Percentiles rank a stretch among this genome's conserved stretches.
phyloP scores from a whole-genome alignment of 2,888 invertebrate genomes.

The Xanthia togata region DNA sequence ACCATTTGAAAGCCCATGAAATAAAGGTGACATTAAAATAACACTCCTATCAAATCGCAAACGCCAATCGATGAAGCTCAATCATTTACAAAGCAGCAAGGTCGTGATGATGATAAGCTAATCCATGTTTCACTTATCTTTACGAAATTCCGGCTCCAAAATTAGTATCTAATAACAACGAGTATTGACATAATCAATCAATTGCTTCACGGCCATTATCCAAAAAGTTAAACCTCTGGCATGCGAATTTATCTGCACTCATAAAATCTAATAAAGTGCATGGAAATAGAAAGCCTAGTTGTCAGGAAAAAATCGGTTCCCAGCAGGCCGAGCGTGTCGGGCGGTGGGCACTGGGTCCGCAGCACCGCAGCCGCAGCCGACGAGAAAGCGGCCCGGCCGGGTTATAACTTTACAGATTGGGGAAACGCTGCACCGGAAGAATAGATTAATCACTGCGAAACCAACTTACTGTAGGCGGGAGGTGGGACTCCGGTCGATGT shows the following conservation, averaged over 20 bases:
- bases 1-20: conserved; percentile 1
- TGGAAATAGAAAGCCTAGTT: conserved; percentile 22
- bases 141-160: conserved; percentile 56
- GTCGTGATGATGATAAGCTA: conserved; percentile 61
- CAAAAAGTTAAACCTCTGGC: not conserved
- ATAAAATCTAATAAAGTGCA: conserved; percentile 1
- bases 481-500: not conserved
- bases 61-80: conserved; percentile 29
- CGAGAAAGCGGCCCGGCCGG: conserved; percentile 64
- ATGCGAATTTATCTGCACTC: not conserved
- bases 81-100: conserved; percentile 56
- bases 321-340: conserved; percentile 67
- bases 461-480: not conserved
- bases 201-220: conserved; percentile 18
- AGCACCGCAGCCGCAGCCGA: conserved; percentile 14
- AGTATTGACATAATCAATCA: conserved; percentile 49
- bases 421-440: conserved; percentile 23
- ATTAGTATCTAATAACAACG: conserved; percentile 45
- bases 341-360: conserved; percentile 22
- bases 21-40: conserved; percentile 20
- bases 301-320: conserved; percentile 52
- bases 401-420: conserved; percentile 29
- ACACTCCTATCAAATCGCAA: conserved; percentile 8
- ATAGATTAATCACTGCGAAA: conserved; percentile 38
- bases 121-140: conserved; percentile 49